phyloP scores from a whole-genome alignment of 1,140 invertebrate genomes.

The Macrobrachium rosenbergii region DNA sequence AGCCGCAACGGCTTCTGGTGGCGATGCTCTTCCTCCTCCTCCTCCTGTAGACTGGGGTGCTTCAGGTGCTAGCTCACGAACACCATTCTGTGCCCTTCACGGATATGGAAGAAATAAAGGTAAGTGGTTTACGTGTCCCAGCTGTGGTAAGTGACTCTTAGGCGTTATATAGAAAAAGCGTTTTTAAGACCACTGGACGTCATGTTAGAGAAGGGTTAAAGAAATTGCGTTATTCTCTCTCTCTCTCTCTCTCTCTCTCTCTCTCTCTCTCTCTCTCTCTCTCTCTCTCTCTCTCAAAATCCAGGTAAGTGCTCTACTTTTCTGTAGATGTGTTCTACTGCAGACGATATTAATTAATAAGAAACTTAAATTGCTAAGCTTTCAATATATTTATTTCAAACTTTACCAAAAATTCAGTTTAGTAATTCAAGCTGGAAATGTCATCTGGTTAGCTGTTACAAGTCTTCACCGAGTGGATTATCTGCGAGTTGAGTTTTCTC shows the following conservation, averaged over 20 bases:
- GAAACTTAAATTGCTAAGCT: too few relatives aligned
- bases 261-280: too few relatives aligned
- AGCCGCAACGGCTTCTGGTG: not conserved
- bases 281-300: too few relatives aligned
- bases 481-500: too few relatives aligned
- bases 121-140: constrained; percentile 14
- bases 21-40: not conserved
- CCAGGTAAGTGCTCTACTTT: too few relatives aligned
- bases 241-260: not conserved
- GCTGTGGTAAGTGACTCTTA: not conserved
- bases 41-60: constrained; percentile 14
- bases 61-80: not conserved
- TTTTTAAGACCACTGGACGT: not conserved
- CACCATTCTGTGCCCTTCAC: constrained; percentile 46
- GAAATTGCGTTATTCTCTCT: constrained; percentile 6
- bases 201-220: not conserved
- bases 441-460: too few relatives aligned
- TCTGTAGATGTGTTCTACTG: too few relatives aligned
- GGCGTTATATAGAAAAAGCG: not conserved
- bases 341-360: too few relatives aligned
- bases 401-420: too few relatives aligned
- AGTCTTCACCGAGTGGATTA: too few relatives aligned
- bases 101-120: constrained; percentile 46
- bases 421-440: too few relatives aligned
- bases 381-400: too few relatives aligned